Evolutionary conservation across 2,797 vertebrate genomes (phyloP).

Genomic region (Onychomys leucogaster): DNA sequence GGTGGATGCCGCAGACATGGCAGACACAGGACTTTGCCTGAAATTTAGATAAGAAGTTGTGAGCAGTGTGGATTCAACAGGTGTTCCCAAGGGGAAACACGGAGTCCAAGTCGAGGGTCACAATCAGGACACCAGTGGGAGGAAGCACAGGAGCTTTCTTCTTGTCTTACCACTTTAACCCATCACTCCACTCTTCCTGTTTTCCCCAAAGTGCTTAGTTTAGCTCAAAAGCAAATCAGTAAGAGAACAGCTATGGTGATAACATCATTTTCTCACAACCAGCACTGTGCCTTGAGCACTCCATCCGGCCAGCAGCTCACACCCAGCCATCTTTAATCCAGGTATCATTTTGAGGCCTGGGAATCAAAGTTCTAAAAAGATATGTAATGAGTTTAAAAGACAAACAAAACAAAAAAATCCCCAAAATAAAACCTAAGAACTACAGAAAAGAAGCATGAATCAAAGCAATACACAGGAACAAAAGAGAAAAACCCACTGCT

Average conservation of each 20-base stretch:
- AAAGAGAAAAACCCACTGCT: neutral
- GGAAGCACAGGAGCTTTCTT: neutral
- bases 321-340: neutral
- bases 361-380: neutral
- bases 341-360: neutral
- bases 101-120: neutral
- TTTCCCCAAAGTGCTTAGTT: neutral
- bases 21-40: slow-evolving; percentile 99
- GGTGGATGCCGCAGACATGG: slow-evolving; percentile 97
- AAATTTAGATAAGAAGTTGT: slow-evolving; percentile 73
- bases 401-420: neutral
- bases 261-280: neutral
- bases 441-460: neutral
- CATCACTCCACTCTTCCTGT: neutral
- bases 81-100: neutral
- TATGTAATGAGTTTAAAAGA: neutral
- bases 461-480: slow-evolving; percentile 40
- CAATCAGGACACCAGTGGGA: rapidly evolving
- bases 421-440: neutral
- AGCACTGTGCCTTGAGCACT: rapidly evolving
- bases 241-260: neutral
- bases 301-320: neutral
- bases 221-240: slow-evolving; percentile 7
- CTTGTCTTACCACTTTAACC: neutral
- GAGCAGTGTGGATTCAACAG: neutral